Evolutionary conservation across 2,888 invertebrate species (phyloP).

Genomic region (Chouioia cunea): DNA sequence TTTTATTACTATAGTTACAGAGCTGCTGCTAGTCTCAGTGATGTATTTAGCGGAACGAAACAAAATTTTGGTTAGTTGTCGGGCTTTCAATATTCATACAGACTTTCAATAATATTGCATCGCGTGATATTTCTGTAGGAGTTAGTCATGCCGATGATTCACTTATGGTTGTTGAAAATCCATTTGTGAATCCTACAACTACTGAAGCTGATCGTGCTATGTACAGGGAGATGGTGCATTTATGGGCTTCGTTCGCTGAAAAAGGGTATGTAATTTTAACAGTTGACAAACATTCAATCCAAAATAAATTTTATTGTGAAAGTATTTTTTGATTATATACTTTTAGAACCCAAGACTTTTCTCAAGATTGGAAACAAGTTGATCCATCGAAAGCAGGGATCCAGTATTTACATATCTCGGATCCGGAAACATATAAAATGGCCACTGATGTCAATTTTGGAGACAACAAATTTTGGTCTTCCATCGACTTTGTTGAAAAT

Average conservation of each 20-base stretch:
- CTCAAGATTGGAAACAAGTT: slow-evolving; percentile 70
- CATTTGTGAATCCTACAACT: slow-evolving; percentile 61
- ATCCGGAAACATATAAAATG: slow-evolving; percentile 69
- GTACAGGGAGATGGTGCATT: slow-evolving; percentile 70
- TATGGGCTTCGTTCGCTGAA: slow-evolving; percentile 72
- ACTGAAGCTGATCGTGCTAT: slow-evolving; percentile 70
- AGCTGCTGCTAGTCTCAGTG: slow-evolving; percentile 72
- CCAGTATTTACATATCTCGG: slow-evolving; percentile 71
- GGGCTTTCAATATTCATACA: not conserved
- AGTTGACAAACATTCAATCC: not conserved
- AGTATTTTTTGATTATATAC: slow-evolving; percentile 15
- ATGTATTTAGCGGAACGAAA: slow-evolving; percentile 69
- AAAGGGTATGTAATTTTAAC: slow-evolving; percentile 71
- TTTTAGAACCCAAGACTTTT: slow-evolving; percentile 68
- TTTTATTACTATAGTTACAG: slow-evolving; percentile 75
- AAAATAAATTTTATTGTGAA: slow-evolving; percentile 50
- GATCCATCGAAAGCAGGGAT: slow-evolving; percentile 68
- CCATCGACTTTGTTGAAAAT: slow-evolving; percentile 74
- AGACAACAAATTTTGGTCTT: slow-evolving; percentile 74
- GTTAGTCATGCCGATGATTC: slow-evolving; percentile 77
- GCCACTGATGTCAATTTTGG: slow-evolving; percentile 71
- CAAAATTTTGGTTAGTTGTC: slow-evolving; percentile 71
- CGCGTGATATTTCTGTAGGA: slow-evolving; percentile 67
- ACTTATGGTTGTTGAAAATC: slow-evolving; percentile 69
- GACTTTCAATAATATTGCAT: not conserved